These are phyloP conservation scores for Athene cunicularia DNA, from an alignment of 2,113 vertebrate species.

Conservation along the genomic window DNA sequence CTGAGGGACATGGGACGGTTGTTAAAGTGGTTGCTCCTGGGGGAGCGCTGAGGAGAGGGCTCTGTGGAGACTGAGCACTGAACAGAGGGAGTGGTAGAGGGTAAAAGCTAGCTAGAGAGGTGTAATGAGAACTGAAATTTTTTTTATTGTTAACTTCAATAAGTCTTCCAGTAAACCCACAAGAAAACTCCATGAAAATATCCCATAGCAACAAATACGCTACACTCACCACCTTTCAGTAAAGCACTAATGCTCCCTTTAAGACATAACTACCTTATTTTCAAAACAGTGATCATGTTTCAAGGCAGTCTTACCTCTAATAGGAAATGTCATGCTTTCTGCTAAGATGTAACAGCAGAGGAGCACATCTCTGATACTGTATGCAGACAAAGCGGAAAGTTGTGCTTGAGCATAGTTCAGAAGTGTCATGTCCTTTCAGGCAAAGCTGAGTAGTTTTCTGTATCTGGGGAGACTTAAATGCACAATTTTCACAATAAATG, in stretches of 20 bases:
- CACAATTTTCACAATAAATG: not conserved
- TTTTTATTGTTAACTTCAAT: not conserved
- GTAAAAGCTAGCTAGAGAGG: not conserved
- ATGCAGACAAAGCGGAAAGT: not conserved
- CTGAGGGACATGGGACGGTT: not conserved
- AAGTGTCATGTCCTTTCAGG: not conserved
- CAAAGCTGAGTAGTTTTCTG: not conserved
- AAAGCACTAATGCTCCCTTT: not conserved
- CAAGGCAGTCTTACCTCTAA: not conserved
- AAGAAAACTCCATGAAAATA: not conserved
- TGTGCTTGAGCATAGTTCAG: not conserved
- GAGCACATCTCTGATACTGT: not conserved
- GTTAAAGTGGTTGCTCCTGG: not conserved
- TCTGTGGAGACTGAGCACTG: not conserved
- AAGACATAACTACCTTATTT: not conserved
- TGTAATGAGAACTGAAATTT: not conserved
- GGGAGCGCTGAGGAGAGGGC: not conserved
- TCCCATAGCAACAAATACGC: not conserved
- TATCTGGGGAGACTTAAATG: not conserved
- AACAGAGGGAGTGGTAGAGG: not conserved
- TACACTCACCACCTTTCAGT: not conserved
- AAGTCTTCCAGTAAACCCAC: not conserved
- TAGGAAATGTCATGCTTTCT: not conserved
- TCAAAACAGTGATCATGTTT: not conserved
- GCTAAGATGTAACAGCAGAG: not conserved